Percentiles rank a stretch among this genome's conserved stretches.
phyloP scores from a whole-genome alignment of 1,140 invertebrate species.

The Ceratosolen solmsi region DNA sequence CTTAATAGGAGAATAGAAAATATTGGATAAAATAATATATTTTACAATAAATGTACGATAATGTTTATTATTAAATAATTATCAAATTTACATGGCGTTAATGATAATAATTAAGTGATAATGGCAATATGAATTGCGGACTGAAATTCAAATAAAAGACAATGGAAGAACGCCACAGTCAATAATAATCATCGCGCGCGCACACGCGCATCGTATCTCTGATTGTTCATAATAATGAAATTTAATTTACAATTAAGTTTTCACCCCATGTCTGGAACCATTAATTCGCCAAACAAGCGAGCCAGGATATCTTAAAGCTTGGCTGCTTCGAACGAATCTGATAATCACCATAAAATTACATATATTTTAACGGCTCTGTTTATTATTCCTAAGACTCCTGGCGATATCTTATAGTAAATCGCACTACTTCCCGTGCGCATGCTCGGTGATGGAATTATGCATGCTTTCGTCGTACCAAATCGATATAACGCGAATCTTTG shows the following conservation, averaged over 20 bases:
- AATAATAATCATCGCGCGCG: too few relatives aligned
- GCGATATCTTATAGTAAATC: neutral
- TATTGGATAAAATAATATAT: too few relatives aligned
- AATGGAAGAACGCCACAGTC: too few relatives aligned
- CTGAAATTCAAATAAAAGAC: too few relatives aligned
- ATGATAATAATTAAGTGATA: too few relatives aligned
- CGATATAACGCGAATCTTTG: neutral
- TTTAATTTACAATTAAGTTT: neutral
- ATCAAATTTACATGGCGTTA: too few relatives aligned
- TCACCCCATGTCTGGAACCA: neutral
- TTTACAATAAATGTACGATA: too few relatives aligned
- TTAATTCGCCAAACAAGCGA: constrained; percentile 4
- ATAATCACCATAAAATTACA: constrained; percentile 17
- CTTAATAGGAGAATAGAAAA: too few relatives aligned
- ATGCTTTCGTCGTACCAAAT: neutral
- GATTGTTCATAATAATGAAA: neutral
- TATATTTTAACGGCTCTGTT: neutral
- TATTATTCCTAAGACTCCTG: neutral
- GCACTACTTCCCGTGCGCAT: neutral
- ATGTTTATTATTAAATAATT: too few relatives aligned
- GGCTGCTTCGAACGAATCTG: neutral
- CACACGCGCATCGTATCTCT: too few relatives aligned
- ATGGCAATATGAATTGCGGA: too few relatives aligned
- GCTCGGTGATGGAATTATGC: neutral
- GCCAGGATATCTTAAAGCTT: neutral